phyloP scores from a whole-genome alignment of 2,888 invertebrate species.

The Helicoverpa assulta region DNA sequence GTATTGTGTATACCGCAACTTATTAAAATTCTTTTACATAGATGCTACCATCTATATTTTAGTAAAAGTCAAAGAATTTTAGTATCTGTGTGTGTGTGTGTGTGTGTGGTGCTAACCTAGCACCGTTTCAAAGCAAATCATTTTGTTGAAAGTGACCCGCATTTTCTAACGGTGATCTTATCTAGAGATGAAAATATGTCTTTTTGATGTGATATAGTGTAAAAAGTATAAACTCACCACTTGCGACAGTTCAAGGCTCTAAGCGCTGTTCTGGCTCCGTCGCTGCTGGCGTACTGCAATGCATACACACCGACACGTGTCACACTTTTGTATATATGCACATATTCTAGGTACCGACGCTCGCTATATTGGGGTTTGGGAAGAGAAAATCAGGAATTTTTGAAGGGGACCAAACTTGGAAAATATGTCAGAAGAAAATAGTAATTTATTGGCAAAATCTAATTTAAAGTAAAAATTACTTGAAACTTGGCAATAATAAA shows the following conservation, averaged over 20 bases:
- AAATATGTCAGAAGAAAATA: background rate
- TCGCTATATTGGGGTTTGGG: slow-evolving; percentile 58
- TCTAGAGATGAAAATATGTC: slow-evolving; percentile 19
- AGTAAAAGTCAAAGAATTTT: no score
- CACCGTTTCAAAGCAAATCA: background rate
- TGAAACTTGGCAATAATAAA: slow-evolving; percentile 32
- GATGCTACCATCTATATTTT: no score
- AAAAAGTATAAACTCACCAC: slow-evolving; percentile 74
- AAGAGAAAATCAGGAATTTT: background rate
- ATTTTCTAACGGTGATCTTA: no score
- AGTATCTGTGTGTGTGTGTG: no score
- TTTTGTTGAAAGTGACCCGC: slow-evolving; percentile 23
- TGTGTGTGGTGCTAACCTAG: no score
- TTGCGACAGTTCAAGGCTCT: slow-evolving; percentile 89
- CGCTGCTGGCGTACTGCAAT: slow-evolving; percentile 98
- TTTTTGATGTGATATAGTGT: background rate
- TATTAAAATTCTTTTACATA: no score
- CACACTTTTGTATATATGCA: slow-evolving; percentile 76
- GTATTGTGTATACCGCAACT: no score
- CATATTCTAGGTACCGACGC: slow-evolving; percentile 67
- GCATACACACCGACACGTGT: slow-evolving; percentile 81
- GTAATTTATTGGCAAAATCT: background rate
- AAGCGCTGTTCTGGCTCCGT: slow-evolving; percentile 95
- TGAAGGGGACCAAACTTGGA: background rate
- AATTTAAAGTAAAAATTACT: slow-evolving; percentile 18